Base-by-base conservation (phyloP, 92 coral and sea anemone genomes). In the Siderastrea radians region DNA sequence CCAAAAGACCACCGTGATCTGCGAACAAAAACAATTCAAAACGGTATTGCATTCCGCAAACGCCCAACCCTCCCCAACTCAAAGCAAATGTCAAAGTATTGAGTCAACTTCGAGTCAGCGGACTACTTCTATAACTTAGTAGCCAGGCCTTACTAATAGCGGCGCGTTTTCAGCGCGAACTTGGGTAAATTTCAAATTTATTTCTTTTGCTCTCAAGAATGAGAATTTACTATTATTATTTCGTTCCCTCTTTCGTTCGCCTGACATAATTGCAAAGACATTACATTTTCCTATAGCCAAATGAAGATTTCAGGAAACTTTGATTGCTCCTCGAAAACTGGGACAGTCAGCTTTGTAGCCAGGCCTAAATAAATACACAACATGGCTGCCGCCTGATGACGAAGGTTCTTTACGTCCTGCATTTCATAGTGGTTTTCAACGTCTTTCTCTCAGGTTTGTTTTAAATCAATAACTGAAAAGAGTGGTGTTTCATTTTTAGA, bases 381-480 rank as follows among this genome's bases (percentile, higher is more conserved):
- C 17, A 60, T 61, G 66, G 66, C 57, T 53, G 57, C 57, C 1
- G 57, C 57, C 38, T 26, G 38, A 53, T 6, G 57, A 53, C 57
- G 10, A 53, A 53, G 57, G 6, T 12, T 19, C 12, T 38, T 1
- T 7, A 0, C 47, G 55, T 43, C n/a, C 77, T 83, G 87, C 12
- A 83, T 12, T 59, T 53, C 53, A 9, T 58, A 52, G 87, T 73
- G 50, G 9, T 83, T 17, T 15, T 72, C 61, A 72, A 45, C 55
- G 49, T 83, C 51, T 73, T 83, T 72, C 71, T 83, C 49, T 12
- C 77, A 83, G 87, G 87, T 83, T 72, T 59, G 79, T 7, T 7
- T 53, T 2, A 44, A 16, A 9, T 2, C 14, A 2, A 1, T n/a
- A 13, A 26, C 38, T 26, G 38, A 26, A 26, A 26, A 26, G 38